A percentile compares a stretch with the other conserved stretches of the same genome.
Conservation (phyloP, 1,140 invertebrate genomes). For the Magallana angulata region DNA sequence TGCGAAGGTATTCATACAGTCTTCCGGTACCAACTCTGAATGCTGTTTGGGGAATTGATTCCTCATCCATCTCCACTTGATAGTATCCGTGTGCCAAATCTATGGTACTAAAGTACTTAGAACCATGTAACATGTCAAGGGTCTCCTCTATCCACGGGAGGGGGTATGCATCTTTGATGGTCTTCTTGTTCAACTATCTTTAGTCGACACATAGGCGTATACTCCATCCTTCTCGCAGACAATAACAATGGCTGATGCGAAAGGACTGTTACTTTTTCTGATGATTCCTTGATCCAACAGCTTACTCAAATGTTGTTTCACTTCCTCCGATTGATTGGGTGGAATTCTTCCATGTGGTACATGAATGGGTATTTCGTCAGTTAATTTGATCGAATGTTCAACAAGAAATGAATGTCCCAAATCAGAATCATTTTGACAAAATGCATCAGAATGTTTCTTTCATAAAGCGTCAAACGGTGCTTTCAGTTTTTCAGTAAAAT, state of each 20-base stretch:
- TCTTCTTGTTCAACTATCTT: background rate
- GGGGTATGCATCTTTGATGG: constrained; percentile 39
- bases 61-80: background rate
- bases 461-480: too few species aligned
- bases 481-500: too few species aligned
- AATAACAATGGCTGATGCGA: too few species aligned
- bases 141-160: constrained; percentile 50
- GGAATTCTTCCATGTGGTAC: constrained; percentile 53
- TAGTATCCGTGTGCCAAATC: background rate
- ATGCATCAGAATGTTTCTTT: too few species aligned
- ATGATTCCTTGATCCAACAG: constrained; percentile 36
- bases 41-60: constrained; percentile 37
- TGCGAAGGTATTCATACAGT: constrained; percentile 31
- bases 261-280: too few species aligned
- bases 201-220: too few species aligned
- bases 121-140: constrained; percentile 48
- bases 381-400: constrained; percentile 28
- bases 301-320: constrained; percentile 44
- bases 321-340: constrained; percentile 56
- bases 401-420: too few species aligned
- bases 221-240: too few species aligned
- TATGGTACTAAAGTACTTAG: constrained; percentile 71
- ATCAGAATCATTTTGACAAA: too few species aligned
- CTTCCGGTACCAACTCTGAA: constrained; percentile 33
- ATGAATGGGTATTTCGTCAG: constrained; percentile 48